These are phyloP conservation scores for Ammodramus savannarum DNA, from an alignment of 2,113 vertebrate species.

Conservation along the genomic window DNA sequence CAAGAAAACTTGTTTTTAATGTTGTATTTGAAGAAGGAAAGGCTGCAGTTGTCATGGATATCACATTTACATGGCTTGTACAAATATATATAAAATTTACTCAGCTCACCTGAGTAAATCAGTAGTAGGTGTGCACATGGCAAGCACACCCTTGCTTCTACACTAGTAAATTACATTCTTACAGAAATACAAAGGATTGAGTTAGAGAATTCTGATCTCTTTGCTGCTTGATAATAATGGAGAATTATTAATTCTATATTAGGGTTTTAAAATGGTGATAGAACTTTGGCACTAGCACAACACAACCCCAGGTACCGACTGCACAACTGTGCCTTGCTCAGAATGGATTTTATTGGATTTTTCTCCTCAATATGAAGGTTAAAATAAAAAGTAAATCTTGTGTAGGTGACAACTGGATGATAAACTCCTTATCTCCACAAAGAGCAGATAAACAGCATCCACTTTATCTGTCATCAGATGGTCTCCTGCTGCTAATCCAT, in stretches of 20 bases:
- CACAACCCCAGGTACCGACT: not conserved
- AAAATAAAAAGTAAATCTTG: not conserved
- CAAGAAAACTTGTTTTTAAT: not conserved
- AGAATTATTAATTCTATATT: not conserved
- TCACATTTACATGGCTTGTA: not conserved
- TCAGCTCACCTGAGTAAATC: not conserved
- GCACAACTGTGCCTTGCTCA: not conserved
- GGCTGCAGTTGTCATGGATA: not conserved
- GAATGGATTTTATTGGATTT: not conserved
- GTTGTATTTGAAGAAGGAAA: not conserved
- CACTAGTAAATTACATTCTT: not conserved
- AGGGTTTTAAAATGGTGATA: not conserved
- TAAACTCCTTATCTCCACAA: not conserved
- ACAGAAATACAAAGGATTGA: accelerated
- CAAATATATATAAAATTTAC: not conserved
- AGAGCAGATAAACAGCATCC: not conserved
- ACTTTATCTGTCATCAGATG: not conserved
- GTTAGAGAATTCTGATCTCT: not conserved
- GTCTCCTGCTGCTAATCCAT: constrained; percentile 10
- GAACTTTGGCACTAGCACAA: not conserved
- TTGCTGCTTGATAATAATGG: not conserved
- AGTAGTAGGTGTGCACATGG: not conserved
- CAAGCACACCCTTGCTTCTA: not conserved
- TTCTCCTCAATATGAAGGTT: not conserved
- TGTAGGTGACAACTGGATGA: not conserved